Evolutionary conservation across 1,140 invertebrate genomes (phyloP), one percentile per base, ranked within the genome.

Genomic region (Drosophila kikkawai): DNA sequence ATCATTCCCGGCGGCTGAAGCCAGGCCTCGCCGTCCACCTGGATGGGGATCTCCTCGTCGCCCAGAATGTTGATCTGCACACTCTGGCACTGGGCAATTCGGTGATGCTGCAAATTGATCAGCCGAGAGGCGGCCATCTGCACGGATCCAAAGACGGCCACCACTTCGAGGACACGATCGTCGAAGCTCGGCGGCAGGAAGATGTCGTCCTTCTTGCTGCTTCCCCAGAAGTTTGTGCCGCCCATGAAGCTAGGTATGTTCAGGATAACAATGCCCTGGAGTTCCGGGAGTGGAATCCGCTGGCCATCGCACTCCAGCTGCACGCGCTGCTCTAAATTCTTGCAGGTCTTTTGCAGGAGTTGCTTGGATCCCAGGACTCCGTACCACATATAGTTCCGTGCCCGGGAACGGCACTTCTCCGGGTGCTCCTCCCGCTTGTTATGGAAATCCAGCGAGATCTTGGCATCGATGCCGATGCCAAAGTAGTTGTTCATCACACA

Each of bases 401-500:
- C 98, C 50, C 98, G 94, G 3, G 96, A 98, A 68, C 97, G 94
- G 93, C 98, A 99, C 93, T 99, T 99, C 91, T 99, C 98, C 2
- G 99, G 99, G 94, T 99, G 98, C 92, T 99, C 98, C 92, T 99
- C 98, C 34, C 98, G 94, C 93, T 99, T 99, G 85, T 98, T 98
- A 93, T 99, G 99, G 93, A 99, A 99, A 91, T 99, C 98, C 11
- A 99, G 93, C 11, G 98, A 98, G 32, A 99, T 99, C 93, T 99
- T 99, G 1, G 99, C 99, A 94, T 99, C 99, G 51, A 99, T 98
- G 13, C 99, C 99, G 92, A 99, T 99, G 1, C 99, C 99, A 93
- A 99, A 99, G 93, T 99, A 99, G 93, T 99, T 99, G 92, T 99
- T 99, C 98, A 99, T 99, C 1, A 99, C 98, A 76, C 97, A 98